Base-by-base conservation (phyloP, 2,888 invertebrate species). In the Pimpla rufipes region DNA sequence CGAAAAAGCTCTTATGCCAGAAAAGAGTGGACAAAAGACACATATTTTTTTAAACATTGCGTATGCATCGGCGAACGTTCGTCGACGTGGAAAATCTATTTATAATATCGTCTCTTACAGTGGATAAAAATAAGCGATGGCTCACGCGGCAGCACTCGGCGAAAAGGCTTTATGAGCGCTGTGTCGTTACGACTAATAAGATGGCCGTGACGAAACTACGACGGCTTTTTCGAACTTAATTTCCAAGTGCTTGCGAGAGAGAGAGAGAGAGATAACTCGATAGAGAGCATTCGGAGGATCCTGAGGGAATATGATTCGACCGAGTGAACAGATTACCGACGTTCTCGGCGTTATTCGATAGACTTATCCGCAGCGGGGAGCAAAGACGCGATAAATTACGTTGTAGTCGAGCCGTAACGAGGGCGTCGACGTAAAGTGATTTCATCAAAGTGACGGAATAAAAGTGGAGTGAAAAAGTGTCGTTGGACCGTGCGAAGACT, bases 241-340 rank as follows among this genome's bases (percentile, higher is more conserved):
- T 71, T 62, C 21, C 50, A 18, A 55, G 42, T 11, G 45, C 66
- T 74, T 47, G 8, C n/a, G 40, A 18, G 10, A 70, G n/a, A n/a
- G n/a, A n/a, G n/a, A n/a, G n/a, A n/a, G n/a, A 11, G 47, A 66
- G 21, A 47, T 68, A 47, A 73, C 55, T 71, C 57, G 77, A 67
- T 81, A 57, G 37, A 29, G 11, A 42, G 52, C 55, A 37, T 45
- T 21, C 18, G 21, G 35, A 64, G 50, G 18, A 35, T 52, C 29
- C 37, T 42, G 47, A 77, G 73, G 37, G 50, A 81, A 77, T 35
- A 78, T 73, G 67, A 76, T 76, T 81, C 81, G 76, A 66, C 35
- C n/a, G 71, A 45, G 47, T 7, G n/a, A 76, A 76, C 47, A 45
- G 23, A 76, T 76, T 74, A 59, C 71, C 70, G 70, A 29, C 8